Percentiles rank a stretch among this genome's conserved stretches.
phyloP scores from a whole-genome alignment of 2,797 vertebrate genomes.

The Acanthiza pusilla region DNA sequence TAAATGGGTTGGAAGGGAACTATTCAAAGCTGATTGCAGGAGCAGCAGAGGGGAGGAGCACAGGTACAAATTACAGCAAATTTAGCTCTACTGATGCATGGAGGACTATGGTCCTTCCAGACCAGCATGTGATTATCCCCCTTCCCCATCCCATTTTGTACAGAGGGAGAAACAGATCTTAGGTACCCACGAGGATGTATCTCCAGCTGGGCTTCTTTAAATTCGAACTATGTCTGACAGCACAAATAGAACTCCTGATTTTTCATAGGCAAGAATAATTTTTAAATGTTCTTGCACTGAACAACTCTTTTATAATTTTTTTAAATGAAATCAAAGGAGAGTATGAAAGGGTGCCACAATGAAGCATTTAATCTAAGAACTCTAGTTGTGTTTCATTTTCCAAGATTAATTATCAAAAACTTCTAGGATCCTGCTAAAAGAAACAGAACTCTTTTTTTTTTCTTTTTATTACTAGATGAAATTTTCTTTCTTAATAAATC shows the following conservation, averaged over 20 bases:
- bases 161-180: background rate
- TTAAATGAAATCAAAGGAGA: background rate
- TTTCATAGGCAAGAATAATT: background rate
- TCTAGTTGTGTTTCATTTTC: background rate
- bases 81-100: background rate
- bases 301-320: background rate
- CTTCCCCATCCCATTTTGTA: background rate
- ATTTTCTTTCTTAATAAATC: background rate
- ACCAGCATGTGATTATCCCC: background rate
- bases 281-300: background rate
- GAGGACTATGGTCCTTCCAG: background rate
- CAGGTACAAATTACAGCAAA: background rate
- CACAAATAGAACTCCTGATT: background rate
- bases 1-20: background rate
- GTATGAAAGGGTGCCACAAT: background rate
- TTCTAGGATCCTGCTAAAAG: background rate
- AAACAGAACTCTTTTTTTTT: background rate
- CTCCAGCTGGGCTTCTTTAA: background rate
- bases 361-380: background rate
- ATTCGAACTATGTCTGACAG: background rate
- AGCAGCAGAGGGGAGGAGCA: background rate
- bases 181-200: background rate
- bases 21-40: background rate
- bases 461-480: background rate
- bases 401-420: background rate